phyloP scores from a whole-genome alignment of 2,113 vertebrate species.

The Neolamprologus devosi region DNA sequence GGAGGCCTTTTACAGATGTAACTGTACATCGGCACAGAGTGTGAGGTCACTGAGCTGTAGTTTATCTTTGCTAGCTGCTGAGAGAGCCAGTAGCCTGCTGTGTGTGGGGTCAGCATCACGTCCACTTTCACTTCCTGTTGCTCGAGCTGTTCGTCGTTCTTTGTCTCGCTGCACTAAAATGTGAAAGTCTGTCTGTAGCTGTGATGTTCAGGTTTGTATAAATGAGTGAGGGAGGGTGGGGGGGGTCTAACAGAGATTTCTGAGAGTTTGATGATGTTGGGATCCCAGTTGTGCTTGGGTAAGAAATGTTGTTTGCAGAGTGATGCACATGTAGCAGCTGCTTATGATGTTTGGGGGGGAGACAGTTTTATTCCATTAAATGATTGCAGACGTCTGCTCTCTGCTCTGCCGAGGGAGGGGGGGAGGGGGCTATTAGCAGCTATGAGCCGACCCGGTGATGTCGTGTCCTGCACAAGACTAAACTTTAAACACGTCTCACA shows the following conservation, averaged over 20 bases:
- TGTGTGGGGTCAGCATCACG: neutral
- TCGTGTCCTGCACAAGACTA: neutral
- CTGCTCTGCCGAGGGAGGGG: fast-evolving
- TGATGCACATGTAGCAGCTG: neutral
- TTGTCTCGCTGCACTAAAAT: neutral
- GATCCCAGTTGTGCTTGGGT: neutral
- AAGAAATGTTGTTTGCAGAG: fast-evolving
- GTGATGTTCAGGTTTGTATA: neutral
- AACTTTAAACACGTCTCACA: neutral
- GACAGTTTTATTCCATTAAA: neutral
- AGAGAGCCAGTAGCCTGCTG: fast-evolving
- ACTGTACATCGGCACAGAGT: neutral
- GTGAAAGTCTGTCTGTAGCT: neutral
- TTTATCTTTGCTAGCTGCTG: neutral
- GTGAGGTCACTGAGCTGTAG: neutral
- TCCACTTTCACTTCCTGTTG: neutral
- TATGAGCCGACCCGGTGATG: neutral
- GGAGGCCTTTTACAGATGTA: neutral
- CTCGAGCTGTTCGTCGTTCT: neutral
- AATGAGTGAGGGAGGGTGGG: neutral
- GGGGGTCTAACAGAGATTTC: neutral
- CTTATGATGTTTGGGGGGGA: neutral
- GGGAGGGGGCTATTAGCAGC: neutral
- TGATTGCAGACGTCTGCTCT: neutral
- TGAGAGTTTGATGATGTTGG: neutral